Conservation (phyloP, 2,888 invertebrate species). For the Troides oblongomaculatus region DNA sequence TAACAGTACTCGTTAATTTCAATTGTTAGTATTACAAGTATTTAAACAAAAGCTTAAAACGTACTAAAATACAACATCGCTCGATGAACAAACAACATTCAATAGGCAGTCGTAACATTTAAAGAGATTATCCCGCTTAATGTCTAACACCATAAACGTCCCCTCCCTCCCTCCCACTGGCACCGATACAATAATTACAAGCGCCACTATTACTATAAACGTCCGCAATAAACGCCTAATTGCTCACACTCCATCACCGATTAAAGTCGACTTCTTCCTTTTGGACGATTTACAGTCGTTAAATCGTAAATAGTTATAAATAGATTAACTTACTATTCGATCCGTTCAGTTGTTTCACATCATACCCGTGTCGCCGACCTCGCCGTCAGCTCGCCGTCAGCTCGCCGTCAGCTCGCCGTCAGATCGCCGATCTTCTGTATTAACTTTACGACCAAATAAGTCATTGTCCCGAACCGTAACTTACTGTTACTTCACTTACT, state of each 20-base stretch:
- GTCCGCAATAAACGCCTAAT: constrained; percentile 38
- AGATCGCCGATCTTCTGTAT: background rate
- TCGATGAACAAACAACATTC: too few relatives aligned
- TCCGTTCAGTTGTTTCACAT: background rate
- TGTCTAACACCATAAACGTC: too few relatives aligned
- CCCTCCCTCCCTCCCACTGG: too few relatives aligned
- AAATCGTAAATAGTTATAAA: constrained; percentile 37
- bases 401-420: too few relatives aligned
- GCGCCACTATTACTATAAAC: constrained; percentile 38
- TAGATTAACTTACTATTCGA: constrained; percentile 32
- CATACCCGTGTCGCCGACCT: background rate
- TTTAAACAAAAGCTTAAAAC: too few relatives aligned
- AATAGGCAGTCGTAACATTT: too few relatives aligned
- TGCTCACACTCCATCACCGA: constrained; percentile 37
- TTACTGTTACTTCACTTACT: constrained; percentile 32
- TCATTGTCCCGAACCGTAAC: constrained; percentile 13
- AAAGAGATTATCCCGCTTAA: too few relatives aligned
- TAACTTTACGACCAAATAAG: background rate
- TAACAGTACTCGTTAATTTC: too few relatives aligned
- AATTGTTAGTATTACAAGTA: too few relatives aligned
- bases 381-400: background rate
- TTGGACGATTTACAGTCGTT: constrained; percentile 46
- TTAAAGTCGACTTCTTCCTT: constrained; percentile 35
- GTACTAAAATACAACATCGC: too few relatives aligned
- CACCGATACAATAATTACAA: constrained; percentile 34